A percentile compares a stretch with the other conserved stretches of the same genome.
These are phyloP conservation scores for rabbit (Oryctolagus cuniculus) DNA, from an alignment of 2,113 vertebrate species.

Conservation along the genomic window mOryCun1.1 NC_091453.1:79431501-79432000, in stretches of 20 bases:
- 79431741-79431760: neutral
- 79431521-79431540: neutral
- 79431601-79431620: conserved; percentile 45
- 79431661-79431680: conserved; percentile 1
- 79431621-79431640: neutral
- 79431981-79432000: too few species aligned
- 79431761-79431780: neutral
- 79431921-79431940: conserved; percentile 20
- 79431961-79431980: too few species aligned
- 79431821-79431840: neutral
- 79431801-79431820: neutral
- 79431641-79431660: neutral
- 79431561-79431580: neutral
- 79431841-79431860: neutral
- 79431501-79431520: neutral
- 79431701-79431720: neutral
- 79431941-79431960: neutral
- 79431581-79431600: neutral
- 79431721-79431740: neutral
- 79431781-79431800: neutral
- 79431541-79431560: neutral
- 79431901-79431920: neutral
- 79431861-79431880: neutral
- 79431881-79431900: conserved; percentile 38
- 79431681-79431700: conserved; percentile 22